Percentiles rank a stretch among this genome's conserved stretches.
Evolutionary conservation across 2,113 vertebrate genomes (phyloP).

Genomic region (Cariama cristata): DNA sequence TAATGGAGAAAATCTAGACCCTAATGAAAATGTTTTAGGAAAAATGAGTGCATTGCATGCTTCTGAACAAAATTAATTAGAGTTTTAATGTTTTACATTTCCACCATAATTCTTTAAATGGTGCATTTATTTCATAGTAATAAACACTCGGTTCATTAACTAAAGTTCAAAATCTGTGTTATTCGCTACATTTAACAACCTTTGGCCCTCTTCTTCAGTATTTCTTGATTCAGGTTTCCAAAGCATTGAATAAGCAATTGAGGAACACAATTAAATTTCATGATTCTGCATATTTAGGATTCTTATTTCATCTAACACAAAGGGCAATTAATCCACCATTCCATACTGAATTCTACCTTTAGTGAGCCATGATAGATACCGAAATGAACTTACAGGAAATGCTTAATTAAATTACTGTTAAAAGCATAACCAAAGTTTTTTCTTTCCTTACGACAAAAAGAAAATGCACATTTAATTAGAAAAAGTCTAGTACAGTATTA

Average conservation of each 20-base stretch:
- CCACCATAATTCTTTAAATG: slow-evolving; percentile 82
- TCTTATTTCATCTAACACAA: slow-evolving; percentile 88
- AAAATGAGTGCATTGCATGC: slow-evolving; percentile 71
- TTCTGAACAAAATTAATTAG: slow-evolving; percentile 83
- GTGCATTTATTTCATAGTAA: slow-evolving; percentile 82
- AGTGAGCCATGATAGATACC: slow-evolving; percentile 84
- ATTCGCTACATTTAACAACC: slow-evolving; percentile 87
- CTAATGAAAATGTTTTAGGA: slow-evolving; percentile 75
- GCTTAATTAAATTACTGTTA: slow-evolving; percentile 89
- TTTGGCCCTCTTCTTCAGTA: slow-evolving; percentile 71
- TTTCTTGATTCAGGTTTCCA: slow-evolving; percentile 76
- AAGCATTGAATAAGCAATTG: slow-evolving; percentile 82
- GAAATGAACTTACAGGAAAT: slow-evolving; percentile 83
- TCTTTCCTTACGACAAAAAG: slow-evolving; percentile 61
- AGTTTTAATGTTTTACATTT: slow-evolving; percentile 77
- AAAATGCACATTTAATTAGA: slow-evolving; percentile 68
- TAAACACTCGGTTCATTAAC: slow-evolving; percentile 91
- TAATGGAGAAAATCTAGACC: slow-evolving; percentile 60
- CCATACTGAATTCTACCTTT: slow-evolving; percentile 80
- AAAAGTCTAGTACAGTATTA: slow-evolving; percentile 31
- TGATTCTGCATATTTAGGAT: slow-evolving; percentile 87
- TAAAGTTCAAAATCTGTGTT: slow-evolving; percentile 84
- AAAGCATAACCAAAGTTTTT: slow-evolving; percentile 67
- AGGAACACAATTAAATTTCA: slow-evolving; percentile 88
- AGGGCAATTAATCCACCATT: slow-evolving; percentile 87